A percentile compares a stretch with the other conserved stretches of the same genome.
phyloP scores from a whole-genome alignment of 2,888 invertebrate species.

The Dorcus parallelipipedus region DNA sequence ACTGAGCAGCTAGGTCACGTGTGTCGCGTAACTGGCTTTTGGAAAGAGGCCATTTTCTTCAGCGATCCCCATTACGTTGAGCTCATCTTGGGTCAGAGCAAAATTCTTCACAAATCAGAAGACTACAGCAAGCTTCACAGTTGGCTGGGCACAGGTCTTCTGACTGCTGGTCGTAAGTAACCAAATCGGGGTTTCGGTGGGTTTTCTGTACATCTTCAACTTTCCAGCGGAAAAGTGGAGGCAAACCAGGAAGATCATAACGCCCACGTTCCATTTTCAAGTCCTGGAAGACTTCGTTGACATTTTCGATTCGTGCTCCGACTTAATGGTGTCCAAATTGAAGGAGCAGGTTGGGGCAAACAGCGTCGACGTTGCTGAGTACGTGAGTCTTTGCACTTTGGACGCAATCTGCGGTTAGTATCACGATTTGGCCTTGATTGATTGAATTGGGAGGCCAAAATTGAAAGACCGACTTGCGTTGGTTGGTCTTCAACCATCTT shows the following conservation, averaged over 20 bases:
- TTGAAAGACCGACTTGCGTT: no score
- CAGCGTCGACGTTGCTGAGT: slow-evolving; percentile 28
- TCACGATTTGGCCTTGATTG: no score
- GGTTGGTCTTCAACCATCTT: no score
- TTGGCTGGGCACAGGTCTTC: slow-evolving; percentile 35
- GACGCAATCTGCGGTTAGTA: slow-evolving; percentile 20
- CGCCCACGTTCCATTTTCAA: slow-evolving; percentile 47
- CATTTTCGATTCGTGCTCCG: slow-evolving; percentile 32
- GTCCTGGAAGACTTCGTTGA: slow-evolving; percentile 43
- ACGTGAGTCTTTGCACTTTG: slow-evolving; percentile 16
- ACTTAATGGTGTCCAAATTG: slow-evolving; percentile 1
- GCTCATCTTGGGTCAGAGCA: slow-evolving; percentile 30
- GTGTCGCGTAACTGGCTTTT: slow-evolving; percentile 13
- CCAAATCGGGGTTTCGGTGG: slow-evolving; percentile 23
- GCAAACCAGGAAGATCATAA: slow-evolving; percentile 45
- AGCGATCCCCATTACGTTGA: slow-evolving; percentile 21
- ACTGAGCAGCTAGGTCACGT: slow-evolving; percentile 16
- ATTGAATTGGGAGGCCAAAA: no score
- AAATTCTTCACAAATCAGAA: slow-evolving; percentile 30
- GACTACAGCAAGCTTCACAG: slow-evolving; percentile 30
- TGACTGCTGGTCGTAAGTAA: slow-evolving; percentile 31
- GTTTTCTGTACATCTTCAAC: neutral
- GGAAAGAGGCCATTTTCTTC: slow-evolving; percentile 13
- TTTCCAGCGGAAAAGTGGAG: slow-evolving; percentile 34
- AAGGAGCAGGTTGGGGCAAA: slow-evolving; percentile 21